phyloP scores from a whole-genome alignment of 2,888 invertebrate genomes.

The Galeopsomyia nigrocyanea region DNA sequence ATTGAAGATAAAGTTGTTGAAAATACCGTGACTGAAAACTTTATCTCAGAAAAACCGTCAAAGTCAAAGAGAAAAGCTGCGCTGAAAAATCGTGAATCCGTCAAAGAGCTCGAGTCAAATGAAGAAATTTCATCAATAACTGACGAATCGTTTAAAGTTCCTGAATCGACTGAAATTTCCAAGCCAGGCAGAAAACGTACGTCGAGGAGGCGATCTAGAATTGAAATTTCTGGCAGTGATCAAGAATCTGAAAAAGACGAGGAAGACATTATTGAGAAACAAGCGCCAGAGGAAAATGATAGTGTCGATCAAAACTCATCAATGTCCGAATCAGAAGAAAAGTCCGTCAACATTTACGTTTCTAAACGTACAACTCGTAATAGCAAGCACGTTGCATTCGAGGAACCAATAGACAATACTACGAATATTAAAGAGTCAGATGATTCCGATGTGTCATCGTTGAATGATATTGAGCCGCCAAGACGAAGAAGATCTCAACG shows the following conservation, averaged over 20 bases:
- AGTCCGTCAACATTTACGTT: neutral
- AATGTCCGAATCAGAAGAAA: conserved; percentile 35
- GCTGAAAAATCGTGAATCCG: conserved; percentile 17
- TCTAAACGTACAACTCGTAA: conserved; percentile 23
- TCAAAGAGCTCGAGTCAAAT: conserved; percentile 10
- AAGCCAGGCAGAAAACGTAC: conserved; percentile 53
- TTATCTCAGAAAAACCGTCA: neutral
- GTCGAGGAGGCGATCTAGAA: conserved; percentile 51
- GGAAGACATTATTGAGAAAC: conserved; percentile 16
- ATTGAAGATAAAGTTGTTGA: conserved; percentile 8
- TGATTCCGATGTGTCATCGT: conserved; percentile 32
- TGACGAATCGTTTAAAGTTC: conserved; percentile 57
- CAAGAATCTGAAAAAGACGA: conserved; percentile 25
- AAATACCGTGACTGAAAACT: neutral
- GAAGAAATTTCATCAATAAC: conserved; percentile 3
- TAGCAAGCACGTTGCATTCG: neutral
- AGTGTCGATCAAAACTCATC: conserved; percentile 25
- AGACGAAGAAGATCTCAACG: conserved; percentile 36
- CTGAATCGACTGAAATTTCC: conserved; percentile 53
- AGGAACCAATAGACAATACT: neutral
- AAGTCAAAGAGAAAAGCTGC: conserved; percentile 27
- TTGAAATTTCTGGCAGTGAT: conserved; percentile 32
- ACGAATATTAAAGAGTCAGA: conserved; percentile 31
- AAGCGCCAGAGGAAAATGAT: conserved; percentile 3
- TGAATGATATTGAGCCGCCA: conserved; percentile 17